phyloP scores from a whole-genome alignment of 2,113 vertebrate species.

The Megaptera novaeangliae region DNA sequence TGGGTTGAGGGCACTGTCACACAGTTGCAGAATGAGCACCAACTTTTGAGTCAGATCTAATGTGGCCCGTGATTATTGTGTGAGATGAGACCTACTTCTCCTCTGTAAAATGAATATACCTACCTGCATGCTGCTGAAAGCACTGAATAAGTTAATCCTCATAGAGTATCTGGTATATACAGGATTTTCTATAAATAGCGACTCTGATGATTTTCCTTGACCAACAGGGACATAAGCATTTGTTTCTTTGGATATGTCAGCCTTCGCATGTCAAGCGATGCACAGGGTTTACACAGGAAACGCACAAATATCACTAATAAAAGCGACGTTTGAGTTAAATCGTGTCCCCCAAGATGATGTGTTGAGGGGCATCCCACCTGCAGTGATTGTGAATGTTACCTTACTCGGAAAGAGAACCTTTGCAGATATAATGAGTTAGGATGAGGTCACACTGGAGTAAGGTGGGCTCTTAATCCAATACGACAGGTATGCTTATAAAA shows the following conservation, averaged over 20 bases:
- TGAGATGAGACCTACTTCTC: background rate
- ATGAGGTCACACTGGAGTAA: background rate
- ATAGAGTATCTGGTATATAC: background rate
- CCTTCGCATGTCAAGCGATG: background rate
- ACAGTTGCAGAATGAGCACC: background rate
- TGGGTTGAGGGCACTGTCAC: too few species aligned
- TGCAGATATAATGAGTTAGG: background rate
- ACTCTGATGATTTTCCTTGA: background rate
- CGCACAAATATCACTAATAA: background rate
- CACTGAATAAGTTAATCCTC: background rate
- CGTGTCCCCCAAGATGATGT: background rate
- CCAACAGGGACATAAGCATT: background rate
- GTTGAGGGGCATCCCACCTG: too few species aligned
- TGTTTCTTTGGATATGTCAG: background rate
- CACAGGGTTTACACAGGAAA: background rate
- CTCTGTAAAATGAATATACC: background rate
- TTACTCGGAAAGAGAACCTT: background rate
- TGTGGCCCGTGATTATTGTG: accelerated
- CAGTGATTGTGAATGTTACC: background rate
- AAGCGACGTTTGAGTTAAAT: background rate
- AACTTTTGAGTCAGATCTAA: background rate
- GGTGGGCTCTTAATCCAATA: background rate
- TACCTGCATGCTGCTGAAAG: background rate
- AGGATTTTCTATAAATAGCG: background rate
- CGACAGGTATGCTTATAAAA: background rate